A percentile compares a stretch with the other conserved stretches of the same genome.
Conservation (phyloP, 2,888 invertebrate genomes). For the Capitulum mitella region DNA sequence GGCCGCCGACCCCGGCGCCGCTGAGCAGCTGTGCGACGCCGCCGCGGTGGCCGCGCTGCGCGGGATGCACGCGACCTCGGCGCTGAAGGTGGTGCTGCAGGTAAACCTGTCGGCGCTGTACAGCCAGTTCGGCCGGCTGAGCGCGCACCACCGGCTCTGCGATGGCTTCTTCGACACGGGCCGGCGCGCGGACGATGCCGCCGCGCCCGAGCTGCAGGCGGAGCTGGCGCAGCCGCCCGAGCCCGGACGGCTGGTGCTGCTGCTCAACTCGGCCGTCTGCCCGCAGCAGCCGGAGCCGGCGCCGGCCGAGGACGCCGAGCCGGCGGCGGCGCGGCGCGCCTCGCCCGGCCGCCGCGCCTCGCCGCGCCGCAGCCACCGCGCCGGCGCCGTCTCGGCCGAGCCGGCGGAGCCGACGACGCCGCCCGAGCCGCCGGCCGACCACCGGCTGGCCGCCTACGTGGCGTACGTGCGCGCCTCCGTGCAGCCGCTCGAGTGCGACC, state of each 20-base stretch:
- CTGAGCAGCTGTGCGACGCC: neutral
- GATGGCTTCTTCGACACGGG: slow-evolving; percentile 16
- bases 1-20: neutral
- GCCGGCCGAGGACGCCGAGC: neutral
- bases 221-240: neutral
- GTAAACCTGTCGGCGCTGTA: neutral
- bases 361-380: neutral
- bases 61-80: neutral
- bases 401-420: neutral
- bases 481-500: neutral
- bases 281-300: neutral
- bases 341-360: neutral
- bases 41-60: neutral
- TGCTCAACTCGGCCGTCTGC: slow-evolving; percentile 4
- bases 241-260: neutral
- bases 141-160: neutral
- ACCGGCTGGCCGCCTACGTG: neutral
- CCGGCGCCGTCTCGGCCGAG: neutral
- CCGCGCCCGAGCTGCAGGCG: neutral
- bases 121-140: slow-evolving; percentile 12
- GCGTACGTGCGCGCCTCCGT: neutral
- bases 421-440: neutral
- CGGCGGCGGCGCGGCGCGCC: neutral
- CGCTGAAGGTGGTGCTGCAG: neutral
- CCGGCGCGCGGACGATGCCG: neutral